Evolutionary conservation across 2,888 invertebrate genomes (phyloP), one percentile per base, ranked within the genome.

Genomic region (Dolomedes plantarius): DNA sequence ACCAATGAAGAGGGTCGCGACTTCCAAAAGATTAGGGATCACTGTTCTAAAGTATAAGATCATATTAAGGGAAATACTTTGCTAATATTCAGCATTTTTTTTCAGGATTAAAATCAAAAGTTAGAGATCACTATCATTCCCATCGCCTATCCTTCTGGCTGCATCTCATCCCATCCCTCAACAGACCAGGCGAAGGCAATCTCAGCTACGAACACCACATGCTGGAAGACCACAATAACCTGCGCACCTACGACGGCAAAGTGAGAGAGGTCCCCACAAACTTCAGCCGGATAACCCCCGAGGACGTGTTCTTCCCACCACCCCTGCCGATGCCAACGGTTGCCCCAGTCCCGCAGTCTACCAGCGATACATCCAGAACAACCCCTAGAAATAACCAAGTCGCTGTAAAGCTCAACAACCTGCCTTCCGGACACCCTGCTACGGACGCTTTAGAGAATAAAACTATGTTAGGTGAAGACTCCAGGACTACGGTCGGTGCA

Each of bases 81-180:
- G n/a, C n/a, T n/a, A n/a, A n/a, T n/a, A n/a, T n/a, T n/a, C n/a
- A n/a, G n/a, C n/a, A n/a, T n/a, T 56, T 5, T 56, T 6, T 74
- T 76, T 0, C 29, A 90, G 96, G 97, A 91, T 95, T 95, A 73
- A 97, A 98, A 91, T 95, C 97, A 0, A 96, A 96, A 91, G 92
- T 97, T 89, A 96, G 97, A 91, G 96, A 97, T 90, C 98, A 98
- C 92, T 98, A 98, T 92, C 94, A 98, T 88, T 97, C 97, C 0
- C 97, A 98, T 92, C 97, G 98, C 88, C 93, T 98, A 76, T 97
- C 97, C 0, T 96, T 98, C 91, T 98, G 98, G 98, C 92, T 98
- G 80, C 97, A 98, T 90, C 93, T 98, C 74, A 96, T 98, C 82
- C 98, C 98, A 32, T 97, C 98, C 90, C 93, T 95, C 89, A 92